A percentile compares a stretch with the other conserved stretches of the same genome.
These are phyloP conservation scores for Micropterix aruncella DNA, from an alignment of 2,888 invertebrate species.

Conservation along the genomic window DNA sequence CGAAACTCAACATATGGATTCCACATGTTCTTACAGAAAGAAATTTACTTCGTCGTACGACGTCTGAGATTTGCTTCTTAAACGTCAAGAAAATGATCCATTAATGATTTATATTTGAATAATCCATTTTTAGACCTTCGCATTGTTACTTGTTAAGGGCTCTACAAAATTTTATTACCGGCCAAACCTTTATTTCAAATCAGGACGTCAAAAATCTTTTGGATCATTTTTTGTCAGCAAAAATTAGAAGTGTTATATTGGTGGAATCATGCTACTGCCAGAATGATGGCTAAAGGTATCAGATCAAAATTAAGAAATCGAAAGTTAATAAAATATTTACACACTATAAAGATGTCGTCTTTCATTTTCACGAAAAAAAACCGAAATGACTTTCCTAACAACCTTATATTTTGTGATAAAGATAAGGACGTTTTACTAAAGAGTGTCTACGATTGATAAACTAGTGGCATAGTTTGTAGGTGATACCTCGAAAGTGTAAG, in stretches of 20 bases:
- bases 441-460: no score
- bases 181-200: background rate
- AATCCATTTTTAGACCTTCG: background rate
- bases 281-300: background rate
- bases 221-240: background rate
- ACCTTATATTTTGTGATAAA: background rate
- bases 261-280: constrained; percentile 1
- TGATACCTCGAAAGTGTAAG: no score
- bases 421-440: no score
- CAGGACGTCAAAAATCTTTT: background rate
- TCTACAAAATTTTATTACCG: background rate
- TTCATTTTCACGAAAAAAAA: background rate
- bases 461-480: no score
- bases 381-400: background rate
- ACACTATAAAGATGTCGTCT: background rate
- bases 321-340: background rate
- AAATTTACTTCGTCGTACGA: no score
- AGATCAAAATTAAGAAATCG: background rate
- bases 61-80: background rate
- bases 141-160: background rate
- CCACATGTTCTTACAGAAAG: no score
- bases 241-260: background rate
- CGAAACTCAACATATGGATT: background rate
- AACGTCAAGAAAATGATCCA: constrained; percentile 1
- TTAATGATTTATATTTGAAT: background rate